Evolutionary conservation across 2,113 vertebrate species (phyloP).

Genomic region (Dolichotis patagonum): DNA sequence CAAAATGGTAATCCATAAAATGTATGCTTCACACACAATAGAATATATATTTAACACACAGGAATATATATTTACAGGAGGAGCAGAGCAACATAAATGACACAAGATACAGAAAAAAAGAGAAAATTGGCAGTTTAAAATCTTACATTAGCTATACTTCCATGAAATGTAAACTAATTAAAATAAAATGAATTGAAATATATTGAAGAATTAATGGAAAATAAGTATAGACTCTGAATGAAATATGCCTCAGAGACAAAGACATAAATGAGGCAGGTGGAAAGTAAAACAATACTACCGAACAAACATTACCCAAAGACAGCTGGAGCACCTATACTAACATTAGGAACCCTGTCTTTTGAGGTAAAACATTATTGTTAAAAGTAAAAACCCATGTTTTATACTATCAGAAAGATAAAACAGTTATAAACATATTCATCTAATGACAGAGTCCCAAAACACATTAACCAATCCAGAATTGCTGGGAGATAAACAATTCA

Average conservation of each 20-base stretch:
- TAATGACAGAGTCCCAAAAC: not conserved
- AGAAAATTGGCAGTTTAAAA: not conserved
- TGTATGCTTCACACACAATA: not conserved
- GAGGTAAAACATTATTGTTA: not conserved
- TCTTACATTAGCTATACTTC: not conserved
- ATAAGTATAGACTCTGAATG: not conserved
- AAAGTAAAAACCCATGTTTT: not conserved
- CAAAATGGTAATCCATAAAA: not conserved
- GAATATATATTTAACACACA: not conserved
- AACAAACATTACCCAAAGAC: not conserved
- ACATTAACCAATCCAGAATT: not conserved
- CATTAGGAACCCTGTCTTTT: not conserved
- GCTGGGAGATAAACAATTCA: conserved; percentile 4
- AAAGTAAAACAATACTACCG: not conserved
- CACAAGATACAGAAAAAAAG: not conserved
- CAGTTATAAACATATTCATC: not conserved
- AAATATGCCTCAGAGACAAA: not conserved
- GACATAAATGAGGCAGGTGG: not conserved
- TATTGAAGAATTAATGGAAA: not conserved
- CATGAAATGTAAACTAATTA: not conserved
- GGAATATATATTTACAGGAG: not conserved
- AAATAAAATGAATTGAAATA: not conserved
- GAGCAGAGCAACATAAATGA: not conserved
- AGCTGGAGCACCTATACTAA: not conserved
- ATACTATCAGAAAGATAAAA: not conserved